phyloP scores from a whole-genome alignment of 2,888 invertebrate genomes.

The Conops quadrifasciatus region DNA sequence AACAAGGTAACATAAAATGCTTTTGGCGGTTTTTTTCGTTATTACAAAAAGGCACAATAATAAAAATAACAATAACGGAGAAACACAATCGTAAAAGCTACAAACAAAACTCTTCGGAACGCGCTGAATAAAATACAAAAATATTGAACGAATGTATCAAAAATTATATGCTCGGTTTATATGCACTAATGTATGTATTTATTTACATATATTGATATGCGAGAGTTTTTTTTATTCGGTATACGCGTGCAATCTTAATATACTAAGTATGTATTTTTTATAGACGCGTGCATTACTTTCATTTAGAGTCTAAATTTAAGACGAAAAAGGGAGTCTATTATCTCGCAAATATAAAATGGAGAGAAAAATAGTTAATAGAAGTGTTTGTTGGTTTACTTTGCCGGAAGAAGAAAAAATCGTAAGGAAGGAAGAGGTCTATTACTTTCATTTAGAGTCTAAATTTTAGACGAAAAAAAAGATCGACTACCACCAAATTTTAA shows the following conservation, averaged over 20 bases:
- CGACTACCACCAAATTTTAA: no score
- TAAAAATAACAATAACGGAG: neutral
- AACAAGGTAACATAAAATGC: neutral
- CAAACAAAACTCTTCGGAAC: neutral
- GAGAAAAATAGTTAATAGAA: no score
- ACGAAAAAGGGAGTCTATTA: no score
- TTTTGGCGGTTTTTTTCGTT: neutral
- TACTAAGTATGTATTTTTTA: neutral
- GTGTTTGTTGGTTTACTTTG: no score
- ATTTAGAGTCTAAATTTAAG: no score
- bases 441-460: no score
- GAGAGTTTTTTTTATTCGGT: neutral
- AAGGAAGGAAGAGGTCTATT: no score
- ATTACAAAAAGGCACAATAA: neutral
- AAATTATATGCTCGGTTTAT: neutral
- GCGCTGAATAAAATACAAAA: neutral
- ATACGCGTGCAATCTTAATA: neutral
- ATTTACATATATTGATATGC: neutral
- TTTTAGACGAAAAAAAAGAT: no score
- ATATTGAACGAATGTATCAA: neutral
- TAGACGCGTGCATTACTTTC: neutral
- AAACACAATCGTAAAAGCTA: neutral
- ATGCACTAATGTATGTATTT: neutral
- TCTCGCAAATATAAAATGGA: no score
- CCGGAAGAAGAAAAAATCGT: no score